A percentile compares a stretch with the other conserved stretches of the same genome.
Conservation (phyloP, 2,113 vertebrate species). For the Cettia cetti region DNA sequence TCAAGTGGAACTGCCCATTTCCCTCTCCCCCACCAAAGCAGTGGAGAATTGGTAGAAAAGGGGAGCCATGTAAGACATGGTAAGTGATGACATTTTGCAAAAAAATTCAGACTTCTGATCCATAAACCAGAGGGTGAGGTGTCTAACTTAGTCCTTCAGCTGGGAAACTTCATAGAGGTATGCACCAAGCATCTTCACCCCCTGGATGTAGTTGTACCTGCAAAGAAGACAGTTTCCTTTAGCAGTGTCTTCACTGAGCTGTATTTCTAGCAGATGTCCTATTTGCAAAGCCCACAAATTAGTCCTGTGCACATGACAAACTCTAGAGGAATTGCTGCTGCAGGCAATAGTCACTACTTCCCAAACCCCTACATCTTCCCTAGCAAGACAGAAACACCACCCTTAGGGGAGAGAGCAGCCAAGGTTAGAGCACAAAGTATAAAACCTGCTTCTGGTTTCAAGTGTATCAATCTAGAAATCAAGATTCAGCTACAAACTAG, state of each 20-base stretch:
- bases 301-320: neutral
- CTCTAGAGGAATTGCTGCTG: neutral
- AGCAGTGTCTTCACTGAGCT: neutral
- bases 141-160: constrained; percentile 66
- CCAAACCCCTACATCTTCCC: neutral
- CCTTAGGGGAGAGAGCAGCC: neutral
- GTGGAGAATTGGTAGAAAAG: neutral
- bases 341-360: neutral
- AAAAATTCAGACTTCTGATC: neutral
- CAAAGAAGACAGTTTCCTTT: neutral
- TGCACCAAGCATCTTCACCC: constrained; percentile 88
- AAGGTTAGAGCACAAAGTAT: neutral
- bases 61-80: neutral
- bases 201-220: constrained; percentile 93
- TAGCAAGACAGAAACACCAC: neutral
- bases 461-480: neutral
- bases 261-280: neutral
- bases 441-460: neutral
- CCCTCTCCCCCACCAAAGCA: neutral
- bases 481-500: neutral
- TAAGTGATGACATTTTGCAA: neutral
- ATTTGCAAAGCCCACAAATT: neutral
- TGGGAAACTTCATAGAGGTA: constrained; percentile 93
- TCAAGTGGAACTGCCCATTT: neutral
- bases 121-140: neutral